Evolutionary conservation across 2,888 invertebrate genomes (phyloP), one percentile per base, ranked within the genome.

Genomic region (Oscheius sp.): DNA sequence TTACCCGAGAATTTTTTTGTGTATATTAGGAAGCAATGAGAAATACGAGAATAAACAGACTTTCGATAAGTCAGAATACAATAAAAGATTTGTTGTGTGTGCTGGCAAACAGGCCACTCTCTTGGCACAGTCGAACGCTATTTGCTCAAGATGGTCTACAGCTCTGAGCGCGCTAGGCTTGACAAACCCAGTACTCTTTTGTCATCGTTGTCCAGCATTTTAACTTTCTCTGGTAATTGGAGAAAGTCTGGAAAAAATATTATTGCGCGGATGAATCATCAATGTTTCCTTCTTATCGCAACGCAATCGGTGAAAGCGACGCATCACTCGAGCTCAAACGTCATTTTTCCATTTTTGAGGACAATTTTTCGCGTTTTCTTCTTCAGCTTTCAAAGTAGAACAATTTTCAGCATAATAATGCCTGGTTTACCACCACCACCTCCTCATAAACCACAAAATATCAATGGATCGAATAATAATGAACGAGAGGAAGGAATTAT

Each of bases 61-160:
- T 35, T 35, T 35, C 5, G 35, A 35, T 6, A 6, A 9, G 35
- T 35, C 35, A 49, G 18, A 49, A 16, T 43, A 12, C 9, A n/a
- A n/a, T 49, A 13, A 49, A 49, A n/a, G 13, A 16, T 18, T 3
- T 66, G 66, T 52, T 16, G 16, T 49, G 18, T 66, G 66, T n/a
- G n/a, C 52, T 49, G 52, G 66, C 18, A 66, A 49, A 66, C 52
- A 66, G 66, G 29, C 66, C 21, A 45, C 63, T 43, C 49, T 52
- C 66, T 66, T 66, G 52, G 52, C 66, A 52, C 61, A 41, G 43
- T 18, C n/a, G 18, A 49, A 66, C 46, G 35, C 52, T 66, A 35
- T 66, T 66, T 66, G 66, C 66, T 66, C 66, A 52, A 52, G 66
- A 66, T 66, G 66, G 66, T 46, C 25, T 7, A 13, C 21, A 16